Base-by-base conservation (phyloP, 2,797 vertebrate genomes). In the Chelon labrosus region DNA sequence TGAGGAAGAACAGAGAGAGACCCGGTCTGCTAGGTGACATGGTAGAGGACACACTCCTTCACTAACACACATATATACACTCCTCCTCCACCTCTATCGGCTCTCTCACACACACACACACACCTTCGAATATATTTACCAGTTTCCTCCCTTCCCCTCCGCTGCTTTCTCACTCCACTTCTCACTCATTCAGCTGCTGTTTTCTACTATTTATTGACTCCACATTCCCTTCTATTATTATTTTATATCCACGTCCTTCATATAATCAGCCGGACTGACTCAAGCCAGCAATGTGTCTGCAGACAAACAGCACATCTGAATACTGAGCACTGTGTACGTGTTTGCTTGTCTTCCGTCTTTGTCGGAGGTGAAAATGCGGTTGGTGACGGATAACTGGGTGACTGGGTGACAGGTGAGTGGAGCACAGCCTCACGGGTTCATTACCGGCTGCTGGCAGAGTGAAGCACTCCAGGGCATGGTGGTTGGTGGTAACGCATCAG, bases 361-460 rank as follows among this genome's bases (percentile, higher is more conserved):
- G 47, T 49, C 35, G 19, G 31, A 56, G 74, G 65, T 70, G 65
- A 51, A 61, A 67, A 62, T 75, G 49, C 0, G 35, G 57, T 10
- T 25, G 59, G 76, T 68, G 35, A 64, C 65, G 79, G 80, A 42
- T 61, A 77, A 80, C 59, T 77, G 57, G 63, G 58, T 69, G 70
- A 62, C 58, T 76, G 56, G 64, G 76, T 85, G 84, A 83, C 86
- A 84, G 80, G 76, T 75, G 82, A 85, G 73, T 35, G 1, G 63
- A 72, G 75, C 10, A 20, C 31, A 61, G 73, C 52, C 62, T 79
- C 68, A 58, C 65, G 55, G 89, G 87, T 87, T 89, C 86, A 87
- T 91, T 88, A 89, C 76, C 9, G 59, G 65, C 76, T 78, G 65
- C 76, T 78, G 82, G 82, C 74, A 65, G 84, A 85, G 73, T 57